Percentiles rank a stretch among this genome's conserved stretches.
These are phyloP conservation scores for Drosophila greeni DNA, from an alignment of 2,888 invertebrate genomes.

Conservation along the genomic window DNA sequence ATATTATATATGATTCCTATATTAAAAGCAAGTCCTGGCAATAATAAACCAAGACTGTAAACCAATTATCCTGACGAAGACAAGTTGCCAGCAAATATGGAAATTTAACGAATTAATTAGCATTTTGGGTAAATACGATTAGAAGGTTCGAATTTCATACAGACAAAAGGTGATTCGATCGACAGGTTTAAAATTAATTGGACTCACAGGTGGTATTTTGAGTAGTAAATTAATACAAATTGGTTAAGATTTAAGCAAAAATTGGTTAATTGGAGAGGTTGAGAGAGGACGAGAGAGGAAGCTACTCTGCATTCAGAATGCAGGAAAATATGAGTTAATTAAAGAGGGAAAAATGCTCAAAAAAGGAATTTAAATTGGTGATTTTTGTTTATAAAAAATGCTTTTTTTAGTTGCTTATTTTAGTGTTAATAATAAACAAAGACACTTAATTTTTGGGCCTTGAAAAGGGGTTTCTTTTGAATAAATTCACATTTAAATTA, in stretches of 20 bases:
- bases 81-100: slow-evolving; percentile 1
- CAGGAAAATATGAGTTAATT: background rate
- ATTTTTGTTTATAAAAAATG: background rate
- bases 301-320: background rate
- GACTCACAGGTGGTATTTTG: background rate
- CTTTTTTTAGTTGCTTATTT: no score
- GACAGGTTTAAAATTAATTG: background rate
- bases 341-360: no score
- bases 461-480: background rate
- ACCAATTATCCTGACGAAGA: background rate
- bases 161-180: background rate
- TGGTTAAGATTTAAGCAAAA: background rate
- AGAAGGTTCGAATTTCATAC: background rate
- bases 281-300: background rate
- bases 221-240: background rate
- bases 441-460: no score
- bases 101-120: slow-evolving; percentile 8
- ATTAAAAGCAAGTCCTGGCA: background rate
- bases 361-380: background rate
- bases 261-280: background rate
- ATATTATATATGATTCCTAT: no score
- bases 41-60: background rate
- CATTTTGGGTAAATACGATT: slow-evolving; percentile 6
- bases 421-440: no score
- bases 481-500: background rate